A percentile compares a stretch with the other conserved stretches of the same genome.
Evolutionary conservation across 2,797 vertebrate genomes (phyloP).

Genomic region (Enteromius thamalakanensis): DNA sequence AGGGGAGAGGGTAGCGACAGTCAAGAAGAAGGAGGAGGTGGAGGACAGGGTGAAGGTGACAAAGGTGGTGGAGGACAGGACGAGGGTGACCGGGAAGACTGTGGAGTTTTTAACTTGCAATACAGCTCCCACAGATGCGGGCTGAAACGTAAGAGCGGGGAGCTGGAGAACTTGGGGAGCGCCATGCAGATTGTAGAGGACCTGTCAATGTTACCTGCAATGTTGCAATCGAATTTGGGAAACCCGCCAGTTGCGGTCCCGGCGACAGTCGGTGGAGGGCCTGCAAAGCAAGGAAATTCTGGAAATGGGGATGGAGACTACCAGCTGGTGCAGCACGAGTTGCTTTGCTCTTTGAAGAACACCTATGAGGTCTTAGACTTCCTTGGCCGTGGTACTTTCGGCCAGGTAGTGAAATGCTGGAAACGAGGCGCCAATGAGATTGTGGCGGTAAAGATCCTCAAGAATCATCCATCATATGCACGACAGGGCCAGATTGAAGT

Average conservation of each 20-base stretch:
- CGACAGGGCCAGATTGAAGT: constrained; percentile 99
- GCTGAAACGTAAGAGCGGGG: constrained; percentile 98
- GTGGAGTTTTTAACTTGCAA: constrained; percentile 81
- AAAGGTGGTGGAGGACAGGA: constrained; percentile 61
- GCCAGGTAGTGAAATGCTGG: constrained; percentile 99
- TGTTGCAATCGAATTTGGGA: constrained; percentile 93
- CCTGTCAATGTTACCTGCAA: constrained; percentile 93
- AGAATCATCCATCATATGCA: constrained; percentile 98
- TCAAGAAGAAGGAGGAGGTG: constrained; percentile 73
- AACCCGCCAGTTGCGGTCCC: constrained; percentile 86
- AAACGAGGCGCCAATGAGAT: constrained; percentile 95
- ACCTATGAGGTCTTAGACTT: constrained; percentile 99
- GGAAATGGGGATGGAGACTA: constrained; percentile 92
- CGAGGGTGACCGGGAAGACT: constrained; percentile 71
- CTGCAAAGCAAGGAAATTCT: constrained; percentile 84
- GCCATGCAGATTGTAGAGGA: constrained; percentile 99
- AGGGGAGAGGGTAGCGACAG: constrained; percentile 76
- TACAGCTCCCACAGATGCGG: constrained; percentile 94
- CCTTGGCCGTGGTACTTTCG: constrained; percentile 96
- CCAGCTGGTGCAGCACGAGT: constrained; percentile 97
- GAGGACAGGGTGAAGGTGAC: constrained; percentile 59
- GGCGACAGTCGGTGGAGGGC: constrained; percentile 80
- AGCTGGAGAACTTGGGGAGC: constrained; percentile 88
- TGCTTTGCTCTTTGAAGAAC: constrained; percentile 97
- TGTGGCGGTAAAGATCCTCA: constrained; percentile 97